These are phyloP conservation scores for Gastrophysa polygoni DNA, from an alignment of 2,888 invertebrate genomes.

Conservation along the genomic window DNA sequence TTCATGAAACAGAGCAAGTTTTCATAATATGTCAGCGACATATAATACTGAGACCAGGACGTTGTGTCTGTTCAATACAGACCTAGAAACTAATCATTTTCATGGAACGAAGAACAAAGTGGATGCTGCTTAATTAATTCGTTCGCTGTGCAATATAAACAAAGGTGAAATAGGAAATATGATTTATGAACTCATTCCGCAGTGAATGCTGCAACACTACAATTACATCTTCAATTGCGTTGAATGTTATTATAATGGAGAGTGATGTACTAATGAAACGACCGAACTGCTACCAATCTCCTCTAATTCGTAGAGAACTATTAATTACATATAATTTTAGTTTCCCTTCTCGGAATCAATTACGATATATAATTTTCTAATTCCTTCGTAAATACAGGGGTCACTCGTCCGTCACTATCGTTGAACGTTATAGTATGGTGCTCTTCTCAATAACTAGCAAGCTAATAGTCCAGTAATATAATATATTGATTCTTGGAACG, in stretches of 20 bases:
- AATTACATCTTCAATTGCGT: conserved; percentile 15
- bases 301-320: conserved; percentile 6
- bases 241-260: conserved; percentile 5
- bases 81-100: too few species aligned
- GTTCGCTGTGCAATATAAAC: neutral
- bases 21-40: too few species aligned
- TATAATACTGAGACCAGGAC: too few species aligned
- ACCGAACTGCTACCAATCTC: conserved; percentile 1
- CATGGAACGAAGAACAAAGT: neutral
- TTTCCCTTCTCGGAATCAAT: conserved; percentile 9
- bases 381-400: too few species aligned
- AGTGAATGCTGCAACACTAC: conserved; percentile 5
- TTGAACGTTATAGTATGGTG: too few species aligned
- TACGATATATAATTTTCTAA: neutral
- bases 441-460: neutral
- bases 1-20: too few species aligned
- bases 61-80: too few species aligned
- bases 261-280: conserved; percentile 10
- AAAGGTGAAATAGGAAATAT: neutral
- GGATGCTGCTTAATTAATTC: neutral
- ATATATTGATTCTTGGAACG: too few species aligned
- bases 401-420: too few species aligned
- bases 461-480: too few species aligned
- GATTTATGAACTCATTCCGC: conserved; percentile 12
- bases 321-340: conserved; percentile 8